phyloP scores from a whole-genome alignment of 2,797 vertebrate species.

The Enteromius argenteus region DNA sequence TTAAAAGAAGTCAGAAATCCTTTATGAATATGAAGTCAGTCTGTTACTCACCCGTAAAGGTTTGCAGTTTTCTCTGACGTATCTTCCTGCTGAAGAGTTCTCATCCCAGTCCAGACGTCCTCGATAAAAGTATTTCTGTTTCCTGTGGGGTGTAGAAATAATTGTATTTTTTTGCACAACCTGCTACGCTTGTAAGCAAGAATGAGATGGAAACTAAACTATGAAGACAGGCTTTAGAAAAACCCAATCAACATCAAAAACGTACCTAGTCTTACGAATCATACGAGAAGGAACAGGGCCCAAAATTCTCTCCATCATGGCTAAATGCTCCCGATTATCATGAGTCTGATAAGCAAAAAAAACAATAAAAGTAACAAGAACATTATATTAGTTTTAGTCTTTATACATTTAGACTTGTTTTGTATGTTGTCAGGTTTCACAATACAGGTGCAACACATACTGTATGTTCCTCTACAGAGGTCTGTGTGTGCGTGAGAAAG shows the following conservation, averaged over 20 bases:
- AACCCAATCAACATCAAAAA: not conserved
- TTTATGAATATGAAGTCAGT: not conserved
- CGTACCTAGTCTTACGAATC: slow-evolving; percentile 88
- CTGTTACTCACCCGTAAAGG: slow-evolving; percentile 86
- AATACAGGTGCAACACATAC: not conserved
- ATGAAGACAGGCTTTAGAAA: not conserved
- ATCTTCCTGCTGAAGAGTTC: slow-evolving; percentile 93
- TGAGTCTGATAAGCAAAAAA: slow-evolving; percentile 83
- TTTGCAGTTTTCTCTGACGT: slow-evolving; percentile 98
- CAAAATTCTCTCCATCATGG: slow-evolving; percentile 98
- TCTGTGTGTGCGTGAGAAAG: not conserved
- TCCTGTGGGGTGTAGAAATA: slow-evolving; percentile 75
- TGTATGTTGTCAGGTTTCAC: not conserved
- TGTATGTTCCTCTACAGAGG: not conserved
- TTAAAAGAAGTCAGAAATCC: too few species aligned
- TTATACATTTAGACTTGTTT: not conserved
- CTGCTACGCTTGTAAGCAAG: not conserved
- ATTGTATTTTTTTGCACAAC: not conserved
- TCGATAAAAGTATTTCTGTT: slow-evolving; percentile 98
- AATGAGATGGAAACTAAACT: not conserved
- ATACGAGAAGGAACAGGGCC: slow-evolving; percentile 95
- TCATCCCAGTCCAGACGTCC: slow-evolving; percentile 97
- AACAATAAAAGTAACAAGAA: not conserved
- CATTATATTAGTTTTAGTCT: not conserved
- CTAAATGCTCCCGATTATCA: slow-evolving; percentile 97